Evolutionary conservation across 2,113 vertebrate species (phyloP), one percentile per base, ranked within the genome.

Genomic region (Otolemur garnettii): DNA sequence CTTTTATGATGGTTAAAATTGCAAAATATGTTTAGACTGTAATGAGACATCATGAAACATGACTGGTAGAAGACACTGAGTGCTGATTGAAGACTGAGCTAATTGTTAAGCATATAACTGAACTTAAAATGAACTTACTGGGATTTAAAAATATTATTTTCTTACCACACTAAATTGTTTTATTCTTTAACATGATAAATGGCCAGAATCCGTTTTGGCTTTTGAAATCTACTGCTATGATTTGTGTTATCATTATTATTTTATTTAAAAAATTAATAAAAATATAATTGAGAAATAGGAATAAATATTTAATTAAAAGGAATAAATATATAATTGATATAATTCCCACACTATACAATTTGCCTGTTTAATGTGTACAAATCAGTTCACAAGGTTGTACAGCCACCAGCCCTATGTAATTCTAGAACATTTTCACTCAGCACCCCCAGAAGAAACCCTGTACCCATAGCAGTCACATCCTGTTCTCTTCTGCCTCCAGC

Each of bases 41-140:
- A 82, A 15, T 33, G 53, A 90, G 72, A 80, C 22, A 75, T 55
- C 33, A 38, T 75, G 42, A 82, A 84, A 93, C 19, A 66, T 59
- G 13, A 87, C 42, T 72, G 62, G 18, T 30, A 30, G 82, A 35
- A 77, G 81, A 93, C 62, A 69, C n/a, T 33, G 15, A 35, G 28
- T 75, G 26, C 69, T 95, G 68, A 77, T 38, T 60, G 91, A 90
- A 57, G 72, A 79, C 50, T n/a, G 50, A 81, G 50, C 1, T 86
- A 33, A n/a, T 14, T 86, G 26, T 80, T 75, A 59, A 75, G 74
- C 55, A 59, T 91, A 45, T 78, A 35, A 91, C 42, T 87, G 62
- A 83, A 91, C 19, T 95, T 71, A 50, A 87, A 72, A 95, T 95
- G 81, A 87, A 91, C 19, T 87, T 82, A 53, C 15, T 68, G 72